Percentiles rank a stretch among this genome's conserved stretches.
Conservation (phyloP, 2,797 vertebrate genomes). For the Gephyroberyx darwinii region DNA sequence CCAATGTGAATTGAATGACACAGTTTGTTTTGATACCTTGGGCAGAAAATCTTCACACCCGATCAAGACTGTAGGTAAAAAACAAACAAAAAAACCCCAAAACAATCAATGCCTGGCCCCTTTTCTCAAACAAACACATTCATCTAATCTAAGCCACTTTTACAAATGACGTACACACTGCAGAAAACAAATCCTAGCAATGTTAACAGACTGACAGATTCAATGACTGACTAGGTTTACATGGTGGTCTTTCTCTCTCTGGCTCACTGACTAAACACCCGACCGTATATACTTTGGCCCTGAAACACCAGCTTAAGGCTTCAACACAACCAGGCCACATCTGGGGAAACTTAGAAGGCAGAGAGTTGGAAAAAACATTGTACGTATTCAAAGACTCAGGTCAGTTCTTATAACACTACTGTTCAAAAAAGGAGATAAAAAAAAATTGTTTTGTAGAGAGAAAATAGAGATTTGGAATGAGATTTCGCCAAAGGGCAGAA, state of each 20-base stretch:
- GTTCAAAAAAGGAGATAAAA: not conserved
- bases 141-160: conserved; percentile 2
- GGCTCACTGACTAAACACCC: conserved; percentile 6
- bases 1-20: too few species aligned
- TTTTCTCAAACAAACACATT: conserved; percentile 6
- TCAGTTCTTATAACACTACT: not conserved
- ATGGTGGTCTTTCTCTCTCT: conserved; percentile 10
- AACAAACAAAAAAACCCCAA: not conserved
- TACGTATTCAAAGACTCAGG: not conserved
- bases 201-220: conserved; percentile 5
- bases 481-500: not conserved
- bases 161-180: not conserved
- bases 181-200: not conserved
- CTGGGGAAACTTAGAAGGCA: conserved; percentile 3
- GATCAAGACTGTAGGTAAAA: not conserved
- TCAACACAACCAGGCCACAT: not conserved
- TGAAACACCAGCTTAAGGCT: conserved; percentile 12
- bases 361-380: conserved; percentile 19
- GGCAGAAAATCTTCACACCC: too few species aligned
- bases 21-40: too few species aligned
- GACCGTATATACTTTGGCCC: conserved; percentile 17
- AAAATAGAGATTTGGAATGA: not conserved
- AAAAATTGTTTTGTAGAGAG: not conserved
- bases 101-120: not conserved
- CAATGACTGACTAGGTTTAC: not conserved